phyloP scores from a whole-genome alignment of 2,888 invertebrate genomes.

The Lepas anatifera region DNA sequence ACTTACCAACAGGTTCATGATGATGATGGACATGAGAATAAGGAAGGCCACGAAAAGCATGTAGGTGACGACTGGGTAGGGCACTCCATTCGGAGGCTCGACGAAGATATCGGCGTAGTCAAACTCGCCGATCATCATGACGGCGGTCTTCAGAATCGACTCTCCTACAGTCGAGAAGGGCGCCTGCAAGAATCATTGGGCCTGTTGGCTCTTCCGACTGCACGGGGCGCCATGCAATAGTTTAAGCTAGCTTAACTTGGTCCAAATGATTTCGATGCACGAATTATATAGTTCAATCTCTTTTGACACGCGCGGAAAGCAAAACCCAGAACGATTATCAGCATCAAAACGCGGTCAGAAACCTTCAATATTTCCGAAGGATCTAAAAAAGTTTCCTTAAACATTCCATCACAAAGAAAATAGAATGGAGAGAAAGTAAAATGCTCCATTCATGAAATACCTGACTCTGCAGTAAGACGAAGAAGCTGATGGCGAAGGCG shows the following conservation, averaged over 20 bases:
- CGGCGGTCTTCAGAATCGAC: conserved; percentile 32
- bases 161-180: conserved; percentile 29
- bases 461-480: conserved; percentile 16
- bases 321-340: neutral
- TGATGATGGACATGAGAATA: conserved; percentile 33
- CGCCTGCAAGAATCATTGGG: conserved; percentile 26
- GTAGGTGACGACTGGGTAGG: conserved; percentile 32
- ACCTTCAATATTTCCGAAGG: no score
- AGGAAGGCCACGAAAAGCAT: conserved; percentile 34
- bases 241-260: no score
- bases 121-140: conserved; percentile 36
- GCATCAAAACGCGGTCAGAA: no score
- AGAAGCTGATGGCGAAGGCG: conserved; percentile 30
- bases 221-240: no score
- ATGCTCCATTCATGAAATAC: no score
- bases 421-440: no score
- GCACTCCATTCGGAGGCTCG: conserved; percentile 25
- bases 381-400: no score
- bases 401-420: no score
- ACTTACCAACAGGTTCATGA: conserved; percentile 34
- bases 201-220: no score
- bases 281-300: no score
- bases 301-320: no score
- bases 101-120: conserved; percentile 32
- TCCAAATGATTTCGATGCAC: no score